These are phyloP conservation scores for Stichodactyla mertensii DNA, from an alignment of 64 coral and sea anemone genomes.

Conservation along the genomic window DNA sequence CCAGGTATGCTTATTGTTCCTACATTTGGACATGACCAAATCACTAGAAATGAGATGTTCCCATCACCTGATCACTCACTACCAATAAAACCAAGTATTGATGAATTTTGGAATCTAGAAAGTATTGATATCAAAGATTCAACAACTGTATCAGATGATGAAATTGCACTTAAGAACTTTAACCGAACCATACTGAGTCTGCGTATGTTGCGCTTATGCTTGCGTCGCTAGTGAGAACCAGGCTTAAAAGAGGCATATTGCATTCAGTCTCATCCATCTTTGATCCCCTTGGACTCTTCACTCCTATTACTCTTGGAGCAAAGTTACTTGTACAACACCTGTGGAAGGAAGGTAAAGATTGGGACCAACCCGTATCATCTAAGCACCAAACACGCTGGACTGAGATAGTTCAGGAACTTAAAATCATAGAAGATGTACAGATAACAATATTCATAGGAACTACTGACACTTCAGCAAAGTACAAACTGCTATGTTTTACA, in stretches of 20 bases:
- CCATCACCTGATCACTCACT: not conserved
- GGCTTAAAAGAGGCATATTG: constrained; percentile 19
- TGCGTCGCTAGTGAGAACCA: not conserved
- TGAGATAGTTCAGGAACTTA: not conserved
- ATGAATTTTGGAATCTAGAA: no score
- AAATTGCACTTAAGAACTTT: constrained; percentile 15
- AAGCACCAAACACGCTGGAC: not conserved
- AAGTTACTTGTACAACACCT: constrained; percentile 32
- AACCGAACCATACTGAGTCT: not conserved
- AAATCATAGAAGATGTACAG: not conserved
- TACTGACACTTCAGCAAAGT: constrained; percentile 18
- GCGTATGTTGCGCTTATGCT: no score
- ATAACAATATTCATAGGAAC: constrained; percentile 5
- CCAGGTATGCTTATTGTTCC: not conserved
- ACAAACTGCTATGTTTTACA: constrained; percentile 42
- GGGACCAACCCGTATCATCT: not conserved
- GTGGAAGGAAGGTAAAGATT: constrained; percentile 20
- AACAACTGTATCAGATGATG: not conserved
- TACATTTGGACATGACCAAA: not conserved
- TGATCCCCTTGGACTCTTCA: constrained; percentile 44
- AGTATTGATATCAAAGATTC: no score
- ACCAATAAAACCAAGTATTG: not conserved
- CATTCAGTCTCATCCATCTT: constrained; percentile 35
- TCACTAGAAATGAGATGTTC: not conserved
- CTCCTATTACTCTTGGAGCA: constrained; percentile 23